Conservation (phyloP, 1,140 invertebrate species). For the Carcinoscorpius rotundicauda region DNA sequence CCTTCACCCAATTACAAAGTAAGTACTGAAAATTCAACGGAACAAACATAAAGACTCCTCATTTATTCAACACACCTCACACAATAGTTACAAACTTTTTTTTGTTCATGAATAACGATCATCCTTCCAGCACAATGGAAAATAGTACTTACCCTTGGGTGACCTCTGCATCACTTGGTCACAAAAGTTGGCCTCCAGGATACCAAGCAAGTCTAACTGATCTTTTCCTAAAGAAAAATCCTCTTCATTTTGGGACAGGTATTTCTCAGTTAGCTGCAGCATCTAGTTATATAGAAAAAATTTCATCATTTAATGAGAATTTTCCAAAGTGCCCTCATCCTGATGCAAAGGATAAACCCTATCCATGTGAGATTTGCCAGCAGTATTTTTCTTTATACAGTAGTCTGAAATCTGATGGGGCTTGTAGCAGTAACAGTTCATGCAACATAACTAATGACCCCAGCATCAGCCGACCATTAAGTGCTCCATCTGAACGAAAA, state of each 20-base stretch:
- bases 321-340: slow-evolving; percentile 21
- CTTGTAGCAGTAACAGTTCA: slow-evolving; percentile 14
- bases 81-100: too few species aligned
- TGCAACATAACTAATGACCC: background rate
- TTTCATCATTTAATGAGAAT: slow-evolving; percentile 19
- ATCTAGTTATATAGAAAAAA: slow-evolving; percentile 25
- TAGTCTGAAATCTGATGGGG: slow-evolving; percentile 16
- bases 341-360: slow-evolving; percentile 22
- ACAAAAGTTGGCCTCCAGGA: slow-evolving; percentile 21
- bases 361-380: slow-evolving; percentile 22
- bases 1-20: too few species aligned
- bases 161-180: slow-evolving; percentile 18
- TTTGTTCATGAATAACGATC: too few species aligned
- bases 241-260: slow-evolving; percentile 20
- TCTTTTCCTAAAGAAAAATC: slow-evolving; percentile 25
- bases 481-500: too few species aligned
- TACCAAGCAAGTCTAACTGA: slow-evolving; percentile 25
- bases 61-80: too few species aligned
- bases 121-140: slow-evolving; percentile 13
- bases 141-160: slow-evolving; percentile 23
- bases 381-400: slow-evolving; percentile 18
- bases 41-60: too few species aligned
- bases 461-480: slow-evolving; percentile 5
- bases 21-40: too few species aligned
- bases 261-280: slow-evolving; percentile 26